Conservation (phyloP, 1,140 invertebrate genomes). For the Sycobia sp. region DNA sequence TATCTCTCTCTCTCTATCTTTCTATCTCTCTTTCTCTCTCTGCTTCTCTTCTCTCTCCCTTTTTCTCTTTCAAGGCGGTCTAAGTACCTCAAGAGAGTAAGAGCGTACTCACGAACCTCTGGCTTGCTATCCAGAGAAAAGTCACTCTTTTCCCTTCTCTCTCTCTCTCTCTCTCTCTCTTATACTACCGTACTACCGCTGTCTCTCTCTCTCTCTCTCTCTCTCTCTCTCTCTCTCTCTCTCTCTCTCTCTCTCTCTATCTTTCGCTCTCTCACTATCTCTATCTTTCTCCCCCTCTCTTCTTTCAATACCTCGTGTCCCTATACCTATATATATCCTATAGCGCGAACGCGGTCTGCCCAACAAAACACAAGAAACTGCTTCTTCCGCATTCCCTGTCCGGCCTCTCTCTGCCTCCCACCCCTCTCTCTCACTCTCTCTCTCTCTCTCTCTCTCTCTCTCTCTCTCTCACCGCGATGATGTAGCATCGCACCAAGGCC, state of each 20-base stretch:
- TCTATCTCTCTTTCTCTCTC: too few relatives aligned
- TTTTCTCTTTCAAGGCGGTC: constrained; percentile 5
- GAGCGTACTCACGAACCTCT: constrained; percentile 1
- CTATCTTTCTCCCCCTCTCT: background rate
- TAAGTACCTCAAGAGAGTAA: constrained; percentile 22
- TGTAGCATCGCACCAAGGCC: constrained; percentile 6
- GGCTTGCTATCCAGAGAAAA: too few relatives aligned
- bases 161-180: too few relatives aligned
- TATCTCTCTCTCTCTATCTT: too few relatives aligned
- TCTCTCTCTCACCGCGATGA: constrained; percentile 21
- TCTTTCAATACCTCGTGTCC: constrained; percentile 1
- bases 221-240: constrained; percentile 16
- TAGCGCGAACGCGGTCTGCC: background rate
- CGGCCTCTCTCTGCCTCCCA: constrained; percentile 24
- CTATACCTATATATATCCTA: too few relatives aligned
- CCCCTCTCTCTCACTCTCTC: background rate
- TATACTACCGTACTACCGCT: too few relatives aligned
- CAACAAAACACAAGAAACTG: constrained; percentile 28
- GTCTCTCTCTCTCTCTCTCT: too few relatives aligned
- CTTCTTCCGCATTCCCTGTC: constrained; percentile 29
- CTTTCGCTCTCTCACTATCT: too few relatives aligned
- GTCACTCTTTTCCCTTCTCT: too few relatives aligned
- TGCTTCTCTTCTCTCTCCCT: too few relatives aligned
- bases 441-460: constrained; percentile 29
- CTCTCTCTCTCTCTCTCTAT: too few relatives aligned